Base-by-base conservation (phyloP, 2,797 vertebrate species). In the Alca torda region DNA sequence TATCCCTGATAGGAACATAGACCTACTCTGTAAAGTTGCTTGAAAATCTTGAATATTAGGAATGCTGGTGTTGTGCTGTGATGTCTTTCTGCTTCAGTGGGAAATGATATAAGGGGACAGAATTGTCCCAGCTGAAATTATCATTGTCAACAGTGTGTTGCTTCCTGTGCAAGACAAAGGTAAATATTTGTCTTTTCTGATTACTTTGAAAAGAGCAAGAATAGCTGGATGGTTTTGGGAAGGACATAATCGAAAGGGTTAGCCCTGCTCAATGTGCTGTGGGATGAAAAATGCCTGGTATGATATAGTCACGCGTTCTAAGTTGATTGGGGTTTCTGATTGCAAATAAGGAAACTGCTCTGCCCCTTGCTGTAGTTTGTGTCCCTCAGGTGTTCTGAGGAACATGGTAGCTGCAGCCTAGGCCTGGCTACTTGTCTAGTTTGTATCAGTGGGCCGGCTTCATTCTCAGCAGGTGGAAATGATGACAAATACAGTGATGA, bases 401-500 rank as follows among this genome's bases (percentile, higher is more conserved):
- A 41, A 28, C 21, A 23, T 39, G 39, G n/a, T 33, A 90, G 77
- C 88, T 80, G 61, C 78, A 92, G 53, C 33, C 33, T 35, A 64
- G 60, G 33, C 33, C 53, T 77, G 84, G 56, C 31, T 89, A 65
- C 88, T 91, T 90, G 46, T 91, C 57, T 95, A 20, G 54, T 39
- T 88, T 13, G 2, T 87, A 57, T 87, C 67, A 74, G 84, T 89
- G 82, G 65, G 90, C 74, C 87, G 46, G 59, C 88, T 91, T 96
- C 48, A 31, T 61, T 88, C 96, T 74, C 35, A 0, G 92, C 95
- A 96, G 95, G 92, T 95, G 95, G 91, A 94, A 84, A 86, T 82
- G 43, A 89, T 94, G 95, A 97, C 76, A 96, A 96, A 95, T 83
- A 85, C 1, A 23, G 67, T 74, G 80, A 95, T 96, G 95, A 96